Evolutionary conservation across 2,797 vertebrate species (phyloP).

Genomic region (Siniperca obscura): DNA sequence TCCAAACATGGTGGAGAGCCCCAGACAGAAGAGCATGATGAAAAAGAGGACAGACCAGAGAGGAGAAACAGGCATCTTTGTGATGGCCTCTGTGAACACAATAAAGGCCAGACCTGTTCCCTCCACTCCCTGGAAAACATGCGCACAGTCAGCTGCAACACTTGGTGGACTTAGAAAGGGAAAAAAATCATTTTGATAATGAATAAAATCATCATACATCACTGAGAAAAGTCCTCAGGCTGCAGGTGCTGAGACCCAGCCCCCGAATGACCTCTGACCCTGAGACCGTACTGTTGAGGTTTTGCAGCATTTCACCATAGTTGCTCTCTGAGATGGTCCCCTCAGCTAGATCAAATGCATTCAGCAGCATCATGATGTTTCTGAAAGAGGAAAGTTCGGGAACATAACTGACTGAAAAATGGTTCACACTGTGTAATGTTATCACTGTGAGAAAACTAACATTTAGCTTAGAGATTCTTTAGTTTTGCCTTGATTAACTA

Average conservation of each 20-base stretch:
- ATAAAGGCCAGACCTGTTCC: slow-evolving; percentile 96
- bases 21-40: slow-evolving; percentile 95
- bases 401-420: background rate
- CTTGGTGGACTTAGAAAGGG: background rate
- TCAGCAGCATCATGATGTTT: slow-evolving; percentile 88
- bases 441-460: background rate
- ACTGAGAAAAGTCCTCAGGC: slow-evolving; percentile 84
- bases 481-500: background rate
- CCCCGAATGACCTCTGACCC: slow-evolving; percentile 35
- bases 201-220: slow-evolving; percentile 77
- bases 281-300: slow-evolving; percentile 76
- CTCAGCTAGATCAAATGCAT: slow-evolving; percentile 87
- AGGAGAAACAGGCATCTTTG: slow-evolving; percentile 92
- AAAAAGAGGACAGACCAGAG: slow-evolving; percentile 95
- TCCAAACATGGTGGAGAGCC: slow-evolving; percentile 97
- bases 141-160: background rate
- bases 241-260: slow-evolving; percentile 84
- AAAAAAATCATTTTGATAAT: background rate
- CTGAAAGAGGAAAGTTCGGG: slow-evolving; percentile 64
- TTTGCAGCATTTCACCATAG: slow-evolving; percentile 77
- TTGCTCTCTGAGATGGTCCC: slow-evolving; percentile 84
- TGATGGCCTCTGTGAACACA: slow-evolving; percentile 96
- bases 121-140: slow-evolving; percentile 87
- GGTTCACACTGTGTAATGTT: background rate
- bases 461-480: background rate